Evolutionary conservation across 2,113 vertebrate species (phyloP), one percentile per base, ranked within the genome.

Genomic region (Neomonachus schauinslandi): DNA sequence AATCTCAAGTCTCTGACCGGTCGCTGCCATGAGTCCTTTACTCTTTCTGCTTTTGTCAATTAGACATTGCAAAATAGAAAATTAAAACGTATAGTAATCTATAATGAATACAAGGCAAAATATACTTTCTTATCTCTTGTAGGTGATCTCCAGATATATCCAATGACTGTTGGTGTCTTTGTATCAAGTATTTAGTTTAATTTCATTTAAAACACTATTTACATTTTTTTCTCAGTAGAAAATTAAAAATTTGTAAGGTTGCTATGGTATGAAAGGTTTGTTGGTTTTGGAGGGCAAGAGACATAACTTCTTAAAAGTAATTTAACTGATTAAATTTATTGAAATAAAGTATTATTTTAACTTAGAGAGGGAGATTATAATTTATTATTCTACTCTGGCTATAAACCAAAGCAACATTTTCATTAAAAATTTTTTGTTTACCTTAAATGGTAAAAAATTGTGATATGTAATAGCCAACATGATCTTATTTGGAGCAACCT

Each of bases 1-100:
- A 99, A 99, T 99, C 98, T 98, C 99, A 98, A 98, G 99, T 99
- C 99, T 99, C 98, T 99, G 99, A 99, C 99, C 99, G 98, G 98
- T 99, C 99, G 98, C 98, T 99, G 99, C 98, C 98, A 98, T 98
- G 95, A 97, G 98, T 98, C 97, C 94, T 98, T 97, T 97, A 98
- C 98, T 97, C 98, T 97, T 98, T 99, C 98, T 99, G 98, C 98
- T 99, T 97, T 98, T 98, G 91, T 98, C 98, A 99, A 99, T 99
- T 99, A 98, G 99, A 99, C 87, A 97, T 99, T 99, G 99, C 98
- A 99, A 99, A 98, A 99, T 96, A 98, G 99, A 99, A 99, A 99
- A 99, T 98, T 97, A 98, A 99, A 98, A 97, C 97, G 97, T 93
- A 95, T 90, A 97, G 98, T 98, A 99, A 99, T 99, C 98, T 98